Evolutionary conservation across 2,888 invertebrate genomes (phyloP).

Genomic region (Antheraea assamensis): DNA sequence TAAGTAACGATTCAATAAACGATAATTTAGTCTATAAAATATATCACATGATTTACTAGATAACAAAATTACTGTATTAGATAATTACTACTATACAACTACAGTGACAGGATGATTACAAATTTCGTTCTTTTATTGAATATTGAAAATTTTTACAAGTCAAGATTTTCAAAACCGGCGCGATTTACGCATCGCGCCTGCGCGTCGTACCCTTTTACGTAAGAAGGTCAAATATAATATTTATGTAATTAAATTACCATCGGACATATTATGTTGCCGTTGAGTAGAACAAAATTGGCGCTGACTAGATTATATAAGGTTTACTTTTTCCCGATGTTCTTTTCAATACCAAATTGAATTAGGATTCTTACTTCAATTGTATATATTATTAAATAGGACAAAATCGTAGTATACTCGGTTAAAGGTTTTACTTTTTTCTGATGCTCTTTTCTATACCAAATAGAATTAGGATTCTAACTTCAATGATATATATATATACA

Average conservation of each 20-base stretch:
- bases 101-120: background rate
- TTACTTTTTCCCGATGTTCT: background rate
- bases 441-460: too few species aligned
- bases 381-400: too few species aligned
- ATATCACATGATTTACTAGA: background rate
- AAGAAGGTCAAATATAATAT: background rate
- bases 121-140: background rate
- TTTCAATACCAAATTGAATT: too few species aligned
- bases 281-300: background rate
- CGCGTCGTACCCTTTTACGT: background rate
- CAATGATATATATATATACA: too few species aligned
- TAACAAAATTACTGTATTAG: background rate
- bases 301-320: background rate
- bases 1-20: background rate
- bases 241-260: background rate
- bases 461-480: too few species aligned
- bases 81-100: background rate
- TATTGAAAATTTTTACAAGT: background rate
- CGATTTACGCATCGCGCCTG: background rate
- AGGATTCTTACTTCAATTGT: too few species aligned
- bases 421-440: too few species aligned
- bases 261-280: background rate
- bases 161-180: background rate
- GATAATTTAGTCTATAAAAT: background rate
- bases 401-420: too few species aligned